Evolutionary conservation across 2,888 invertebrate species (phyloP).

Genomic region (Parnassius orleans): DNA sequence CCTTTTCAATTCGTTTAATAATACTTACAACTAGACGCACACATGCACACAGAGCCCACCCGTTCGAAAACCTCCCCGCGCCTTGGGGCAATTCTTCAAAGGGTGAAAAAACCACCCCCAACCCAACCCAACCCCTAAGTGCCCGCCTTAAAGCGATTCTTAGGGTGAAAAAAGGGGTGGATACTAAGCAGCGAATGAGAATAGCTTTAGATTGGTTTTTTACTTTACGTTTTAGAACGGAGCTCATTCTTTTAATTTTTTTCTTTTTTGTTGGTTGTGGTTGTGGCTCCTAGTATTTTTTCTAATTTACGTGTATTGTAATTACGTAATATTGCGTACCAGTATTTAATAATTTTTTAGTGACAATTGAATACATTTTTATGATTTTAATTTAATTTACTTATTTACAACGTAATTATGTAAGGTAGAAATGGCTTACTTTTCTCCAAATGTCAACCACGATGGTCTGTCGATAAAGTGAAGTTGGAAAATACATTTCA

Average conservation of each 20-base stretch:
- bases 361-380: no score
- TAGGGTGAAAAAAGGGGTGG: conserved; percentile 79
- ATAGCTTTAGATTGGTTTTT: conserved; percentile 58
- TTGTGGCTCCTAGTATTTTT: not conserved
- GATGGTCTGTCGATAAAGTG: no score
- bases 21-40: conserved; percentile 65
- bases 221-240: conserved; percentile 39
- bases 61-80: conserved; percentile 55
- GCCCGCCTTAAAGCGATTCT: conserved; percentile 77
- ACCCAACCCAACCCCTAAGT: conserved; percentile 39
- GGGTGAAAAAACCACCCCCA: conserved; percentile 73
- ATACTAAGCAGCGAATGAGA: conserved; percentile 73
- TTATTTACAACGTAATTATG: no score
- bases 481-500: no score
- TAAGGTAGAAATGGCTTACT: no score
- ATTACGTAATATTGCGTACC: not conserved
- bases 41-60: conserved; percentile 46
- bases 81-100: conserved; percentile 80
- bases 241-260: conserved; percentile 13
- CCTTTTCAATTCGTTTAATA: conserved; percentile 74
- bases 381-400: no score
- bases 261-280: conserved; percentile 4
- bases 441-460: no score
- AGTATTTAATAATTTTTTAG: no score
- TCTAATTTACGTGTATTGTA: not conserved